Evolutionary conservation across 2,797 vertebrate species (phyloP).

Genomic region (Orientallactaga sibirica): DNA sequence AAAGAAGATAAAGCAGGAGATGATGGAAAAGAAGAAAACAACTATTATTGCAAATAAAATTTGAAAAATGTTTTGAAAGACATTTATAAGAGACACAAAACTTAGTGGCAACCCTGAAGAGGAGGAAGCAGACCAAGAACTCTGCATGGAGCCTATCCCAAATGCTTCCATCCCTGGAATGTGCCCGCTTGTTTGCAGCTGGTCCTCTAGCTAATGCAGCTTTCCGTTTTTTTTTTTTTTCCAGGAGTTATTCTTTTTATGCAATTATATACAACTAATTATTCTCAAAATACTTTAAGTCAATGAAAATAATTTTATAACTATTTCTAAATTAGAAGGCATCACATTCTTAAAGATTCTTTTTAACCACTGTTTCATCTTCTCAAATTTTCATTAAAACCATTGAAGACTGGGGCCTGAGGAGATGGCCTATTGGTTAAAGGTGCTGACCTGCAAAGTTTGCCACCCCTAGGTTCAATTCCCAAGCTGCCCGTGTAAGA

Average conservation of each 20-base stretch:
- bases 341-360: neutral
- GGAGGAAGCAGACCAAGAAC: neutral
- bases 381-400: neutral
- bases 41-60: conserved; percentile 9
- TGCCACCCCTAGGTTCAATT: too few species aligned
- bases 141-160: accelerated
- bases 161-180: neutral
- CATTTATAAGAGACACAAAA: neutral
- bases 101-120: neutral
- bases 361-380: neutral
- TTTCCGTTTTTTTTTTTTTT: neutral
- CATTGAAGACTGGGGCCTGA: neutral
- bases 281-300: neutral
- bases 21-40: neutral
- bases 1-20: neutral
- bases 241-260: neutral
- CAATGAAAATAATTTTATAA: conserved; percentile 6
- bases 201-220: neutral
- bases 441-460: too few species aligned
- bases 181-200: neutral
- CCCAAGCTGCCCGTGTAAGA: too few species aligned
- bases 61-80: neutral
- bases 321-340: neutral
- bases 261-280: neutral
- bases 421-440: too few species aligned